These are phyloP conservation scores for Heliconius charithonia DNA, from an alignment of 2,888 invertebrate species.

Conservation along the genomic window DNA sequence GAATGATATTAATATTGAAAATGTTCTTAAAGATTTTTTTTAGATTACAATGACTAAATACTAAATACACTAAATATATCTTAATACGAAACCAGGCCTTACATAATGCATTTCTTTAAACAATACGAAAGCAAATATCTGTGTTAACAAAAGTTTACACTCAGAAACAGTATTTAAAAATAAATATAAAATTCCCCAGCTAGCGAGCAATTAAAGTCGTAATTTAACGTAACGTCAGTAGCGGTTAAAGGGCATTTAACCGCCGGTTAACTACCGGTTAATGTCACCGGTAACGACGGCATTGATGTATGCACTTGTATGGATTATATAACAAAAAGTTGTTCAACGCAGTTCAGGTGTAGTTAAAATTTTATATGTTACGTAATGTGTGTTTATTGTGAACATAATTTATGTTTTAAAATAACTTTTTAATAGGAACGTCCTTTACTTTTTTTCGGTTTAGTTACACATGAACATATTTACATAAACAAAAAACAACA, in stretches of 20 bases:
- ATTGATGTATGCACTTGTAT: constrained; percentile 29
- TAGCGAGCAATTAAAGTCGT: constrained; percentile 10
- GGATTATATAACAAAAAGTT: constrained; percentile 20
- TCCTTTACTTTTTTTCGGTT: background rate
- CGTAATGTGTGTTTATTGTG: background rate
- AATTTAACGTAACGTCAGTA: constrained; percentile 31
- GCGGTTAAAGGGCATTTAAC: constrained; percentile 40
- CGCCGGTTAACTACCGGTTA: constrained; percentile 35
- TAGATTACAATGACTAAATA: too few relatives aligned
- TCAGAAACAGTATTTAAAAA: background rate
- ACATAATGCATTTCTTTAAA: background rate
- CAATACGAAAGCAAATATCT: too few relatives aligned
- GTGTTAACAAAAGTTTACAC: too few relatives aligned
- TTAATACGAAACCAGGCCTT: too few relatives aligned
- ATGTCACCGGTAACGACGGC: constrained; percentile 27
- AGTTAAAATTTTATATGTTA: constrained; percentile 13
- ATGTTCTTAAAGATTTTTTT: too few relatives aligned
- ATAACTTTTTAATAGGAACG: background rate
- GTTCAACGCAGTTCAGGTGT: background rate
- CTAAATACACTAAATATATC: background rate
- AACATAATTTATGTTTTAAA: background rate
- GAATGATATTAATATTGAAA: too few relatives aligned
- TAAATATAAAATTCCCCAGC: constrained; percentile 1
- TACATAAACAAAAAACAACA: background rate
- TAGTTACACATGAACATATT: background rate